These are phyloP conservation scores for Crepidodera aurea DNA, from an alignment of 2,888 invertebrate species.

Conservation along the genomic window DNA sequence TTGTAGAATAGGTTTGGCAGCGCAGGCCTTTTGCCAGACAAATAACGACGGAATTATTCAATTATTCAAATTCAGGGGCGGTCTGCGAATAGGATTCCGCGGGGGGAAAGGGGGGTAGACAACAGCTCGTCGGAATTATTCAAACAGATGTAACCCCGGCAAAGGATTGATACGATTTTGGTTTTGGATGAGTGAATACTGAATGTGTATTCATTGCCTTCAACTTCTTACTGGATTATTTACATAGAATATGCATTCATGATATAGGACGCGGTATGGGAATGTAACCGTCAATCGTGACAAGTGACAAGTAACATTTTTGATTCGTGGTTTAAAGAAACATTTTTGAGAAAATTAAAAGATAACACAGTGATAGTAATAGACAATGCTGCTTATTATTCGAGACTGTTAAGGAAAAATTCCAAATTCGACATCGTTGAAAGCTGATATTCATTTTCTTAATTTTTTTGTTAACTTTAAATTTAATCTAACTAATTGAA, in stretches of 20 bases:
- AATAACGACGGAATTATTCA: slow-evolving; percentile 57
- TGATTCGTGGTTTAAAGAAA: no score
- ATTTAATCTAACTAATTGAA: no score
- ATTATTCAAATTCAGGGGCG: slow-evolving; percentile 56
- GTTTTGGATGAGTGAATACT: slow-evolving; percentile 34
- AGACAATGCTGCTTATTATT: no score
- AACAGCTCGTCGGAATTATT: slow-evolving; percentile 50
- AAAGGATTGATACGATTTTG: slow-evolving; percentile 56
- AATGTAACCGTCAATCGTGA: neutral
- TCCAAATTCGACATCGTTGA: no score
- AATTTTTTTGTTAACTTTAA: no score
- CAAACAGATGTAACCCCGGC: slow-evolving; percentile 58
- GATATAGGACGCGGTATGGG: neutral
- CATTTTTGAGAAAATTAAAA: no score
- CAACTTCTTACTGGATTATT: slow-evolving; percentile 50
- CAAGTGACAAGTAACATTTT: no score
- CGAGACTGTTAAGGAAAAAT: no score
- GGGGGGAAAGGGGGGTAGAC: slow-evolving; percentile 21
- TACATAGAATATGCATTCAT: slow-evolving; percentile 51
- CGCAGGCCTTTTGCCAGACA: slow-evolving; percentile 54
- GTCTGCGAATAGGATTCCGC: slow-evolving; percentile 1
- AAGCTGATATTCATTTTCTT: no score
- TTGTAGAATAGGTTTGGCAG: slow-evolving; percentile 21
- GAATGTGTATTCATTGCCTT: slow-evolving; percentile 56
- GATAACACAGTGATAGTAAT: no score